A percentile compares a stretch with the other conserved stretches of the same genome.
These are phyloP conservation scores for Channa striata DNA, from an alignment of 2,797 vertebrate species.

Conservation along the genomic window DNA sequence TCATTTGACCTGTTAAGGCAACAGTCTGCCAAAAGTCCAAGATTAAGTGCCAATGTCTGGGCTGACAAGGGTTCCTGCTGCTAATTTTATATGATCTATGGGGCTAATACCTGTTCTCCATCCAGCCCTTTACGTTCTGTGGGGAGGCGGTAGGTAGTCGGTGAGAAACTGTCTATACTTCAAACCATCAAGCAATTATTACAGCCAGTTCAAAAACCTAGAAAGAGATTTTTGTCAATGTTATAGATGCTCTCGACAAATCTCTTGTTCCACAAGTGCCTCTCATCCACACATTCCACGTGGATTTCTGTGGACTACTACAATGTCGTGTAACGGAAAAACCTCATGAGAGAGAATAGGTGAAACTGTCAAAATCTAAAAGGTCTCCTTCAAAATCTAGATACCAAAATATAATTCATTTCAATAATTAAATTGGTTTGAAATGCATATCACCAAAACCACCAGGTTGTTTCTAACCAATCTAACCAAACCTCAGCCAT, in stretches of 20 bases:
- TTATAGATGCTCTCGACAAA: slow-evolving; percentile 57
- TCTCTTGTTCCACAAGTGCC: slow-evolving; percentile 28
- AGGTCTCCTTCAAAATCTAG: slow-evolving; percentile 2
- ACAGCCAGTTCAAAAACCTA: slow-evolving; percentile 44
- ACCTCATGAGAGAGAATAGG: background rate
- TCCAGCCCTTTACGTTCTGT: slow-evolving; percentile 65
- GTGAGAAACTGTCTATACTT: slow-evolving; percentile 68
- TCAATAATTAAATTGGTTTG: too few relatives aligned
- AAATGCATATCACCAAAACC: too few relatives aligned
- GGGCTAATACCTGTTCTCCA: slow-evolving; percentile 84
- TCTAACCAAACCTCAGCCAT: too few relatives aligned
- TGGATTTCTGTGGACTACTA: slow-evolving; percentile 8
- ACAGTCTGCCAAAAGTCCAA: slow-evolving; percentile 89
- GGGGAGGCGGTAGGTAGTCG: slow-evolving; percentile 44
- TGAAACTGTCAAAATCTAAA: slow-evolving; percentile 4
- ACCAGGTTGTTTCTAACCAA: too few relatives aligned
- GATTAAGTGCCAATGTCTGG: slow-evolving; percentile 86
- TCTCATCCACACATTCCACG: slow-evolving; percentile 21
- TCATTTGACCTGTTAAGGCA: slow-evolving; percentile 90
- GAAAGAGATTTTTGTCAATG: slow-evolving; percentile 39
- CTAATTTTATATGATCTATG: slow-evolving; percentile 90
- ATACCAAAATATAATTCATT: too few relatives aligned
- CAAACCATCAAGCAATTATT: slow-evolving; percentile 69
- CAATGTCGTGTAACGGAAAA: slow-evolving; percentile 14
- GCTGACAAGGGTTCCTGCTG: slow-evolving; percentile 85